Percentiles rank a stretch among this genome's conserved stretches.
Evolutionary conservation across 2,797 vertebrate genomes (phyloP).

Genomic region (Sebastes aleutianus): DNA sequence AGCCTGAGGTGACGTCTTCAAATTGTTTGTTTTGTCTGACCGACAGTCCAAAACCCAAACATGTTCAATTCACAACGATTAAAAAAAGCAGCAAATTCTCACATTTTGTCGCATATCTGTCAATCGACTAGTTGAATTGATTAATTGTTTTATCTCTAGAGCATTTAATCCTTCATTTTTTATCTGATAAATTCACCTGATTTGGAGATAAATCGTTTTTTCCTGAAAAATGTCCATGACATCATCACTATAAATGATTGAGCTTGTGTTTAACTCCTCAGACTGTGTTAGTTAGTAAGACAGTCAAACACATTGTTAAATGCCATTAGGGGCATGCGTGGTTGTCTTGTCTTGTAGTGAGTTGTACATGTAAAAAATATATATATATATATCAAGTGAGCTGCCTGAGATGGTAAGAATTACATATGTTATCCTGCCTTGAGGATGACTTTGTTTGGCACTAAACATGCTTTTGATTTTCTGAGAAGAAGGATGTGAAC

Average conservation of each 20-base stretch:
- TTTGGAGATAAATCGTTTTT: neutral
- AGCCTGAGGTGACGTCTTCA: too few species aligned
- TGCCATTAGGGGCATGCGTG: neutral
- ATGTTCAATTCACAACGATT: neutral
- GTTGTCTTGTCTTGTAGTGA: neutral
- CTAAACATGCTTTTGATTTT: conserved; percentile 10
- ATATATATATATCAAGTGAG: neutral
- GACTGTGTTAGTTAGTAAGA: neutral
- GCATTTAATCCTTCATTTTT: neutral
- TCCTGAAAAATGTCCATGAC: neutral
- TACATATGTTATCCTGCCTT: conserved; percentile 17
- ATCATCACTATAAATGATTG: neutral
- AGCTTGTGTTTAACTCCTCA: neutral
- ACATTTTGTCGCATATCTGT: neutral
- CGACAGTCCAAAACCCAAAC: neutral
- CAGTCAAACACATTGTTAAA: neutral
- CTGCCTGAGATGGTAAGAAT: neutral
- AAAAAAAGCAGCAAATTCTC: neutral
- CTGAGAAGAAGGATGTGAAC: conserved; percentile 4
- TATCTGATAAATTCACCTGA: neutral
- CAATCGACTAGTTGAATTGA: neutral
- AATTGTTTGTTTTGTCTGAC: too few species aligned
- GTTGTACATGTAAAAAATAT: neutral
- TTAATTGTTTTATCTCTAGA: neutral
- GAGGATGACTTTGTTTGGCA: conserved; percentile 4